Evolutionary conservation across 2,888 invertebrate genomes (phyloP).

Genomic region (Phortica okadai): DNA sequence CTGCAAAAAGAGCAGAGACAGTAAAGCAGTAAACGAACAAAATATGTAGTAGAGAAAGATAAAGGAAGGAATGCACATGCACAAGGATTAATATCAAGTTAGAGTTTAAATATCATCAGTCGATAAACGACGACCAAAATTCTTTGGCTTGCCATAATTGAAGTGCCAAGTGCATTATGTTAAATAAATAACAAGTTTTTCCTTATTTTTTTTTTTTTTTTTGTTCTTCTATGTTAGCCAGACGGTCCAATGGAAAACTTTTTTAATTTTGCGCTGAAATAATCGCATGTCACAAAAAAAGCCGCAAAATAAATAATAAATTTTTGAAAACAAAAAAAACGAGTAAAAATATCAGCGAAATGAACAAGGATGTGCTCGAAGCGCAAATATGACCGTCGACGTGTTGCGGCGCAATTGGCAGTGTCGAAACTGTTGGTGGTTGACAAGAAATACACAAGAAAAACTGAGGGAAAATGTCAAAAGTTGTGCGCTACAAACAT

Average conservation of each 20-base stretch:
- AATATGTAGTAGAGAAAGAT: background rate
- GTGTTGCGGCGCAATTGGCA: background rate
- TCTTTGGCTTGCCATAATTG: background rate
- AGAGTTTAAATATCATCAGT: too few relatives aligned
- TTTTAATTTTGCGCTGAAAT: constrained; percentile 25
- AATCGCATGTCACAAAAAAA: constrained; percentile 18
- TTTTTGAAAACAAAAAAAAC: background rate
- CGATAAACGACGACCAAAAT: background rate
- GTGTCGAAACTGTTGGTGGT: background rate
- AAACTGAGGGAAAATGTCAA: background rate
- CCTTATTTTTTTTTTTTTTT: constrained; percentile 13
- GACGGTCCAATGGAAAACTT: background rate
- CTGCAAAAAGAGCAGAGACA: background rate
- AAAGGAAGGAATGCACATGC: background rate
- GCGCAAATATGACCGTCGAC: background rate
- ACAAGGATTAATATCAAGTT: background rate
- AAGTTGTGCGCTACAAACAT: constrained; percentile 3
- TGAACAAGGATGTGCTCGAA: background rate
- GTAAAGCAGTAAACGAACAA: too few relatives aligned
- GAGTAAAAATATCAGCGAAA: background rate
- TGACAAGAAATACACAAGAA: background rate
- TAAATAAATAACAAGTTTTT: background rate
- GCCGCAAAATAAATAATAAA: constrained; percentile 17
- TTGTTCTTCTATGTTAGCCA: background rate
- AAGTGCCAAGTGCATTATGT: background rate